These are phyloP conservation scores for Halcyon senegalensis DNA, from an alignment of 2,113 vertebrate genomes.

Conservation along the genomic window DNA sequence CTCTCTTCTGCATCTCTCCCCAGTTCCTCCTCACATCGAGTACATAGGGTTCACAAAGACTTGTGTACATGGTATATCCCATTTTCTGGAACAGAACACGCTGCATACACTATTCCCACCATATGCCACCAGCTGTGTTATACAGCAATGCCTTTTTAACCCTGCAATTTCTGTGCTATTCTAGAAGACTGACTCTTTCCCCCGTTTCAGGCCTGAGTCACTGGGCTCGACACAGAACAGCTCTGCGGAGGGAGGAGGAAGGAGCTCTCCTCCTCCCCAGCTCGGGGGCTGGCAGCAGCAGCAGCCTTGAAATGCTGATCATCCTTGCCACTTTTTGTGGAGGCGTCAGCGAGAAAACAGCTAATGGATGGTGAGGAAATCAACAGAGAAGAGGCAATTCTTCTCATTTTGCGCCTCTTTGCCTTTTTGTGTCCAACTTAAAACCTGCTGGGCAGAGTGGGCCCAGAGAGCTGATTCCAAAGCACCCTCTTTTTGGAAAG, in stretches of 20 bases:
- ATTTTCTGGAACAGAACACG: not conserved
- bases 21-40: not conserved
- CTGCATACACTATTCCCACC: not conserved
- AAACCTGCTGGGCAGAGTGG: not conserved
- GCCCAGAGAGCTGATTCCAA: not conserved
- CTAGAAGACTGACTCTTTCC: not conserved
- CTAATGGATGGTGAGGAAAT: conserved; percentile 38
- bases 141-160: not conserved
- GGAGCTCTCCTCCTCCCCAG: conserved; percentile 11
- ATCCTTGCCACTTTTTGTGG: conserved; percentile 27
- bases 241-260: not conserved
- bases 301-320: conserved; percentile 18
- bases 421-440: not conserved
- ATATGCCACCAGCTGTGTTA: not conserved
- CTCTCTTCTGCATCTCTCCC: not conserved
- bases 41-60: not conserved
- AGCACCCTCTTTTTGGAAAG: not conserved
- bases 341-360: conserved; percentile 48
- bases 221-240: not conserved
- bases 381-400: conserved; percentile 8
- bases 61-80: not conserved
- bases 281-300: not conserved
- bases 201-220: not conserved
- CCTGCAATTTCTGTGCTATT: not conserved
- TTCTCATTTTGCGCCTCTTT: conserved; percentile 15